Percentiles rank a stretch among this genome's conserved stretches.
Evolutionary conservation across 2,113 vertebrate genomes (phyloP).

Genomic region (Strix aluco): DNA sequence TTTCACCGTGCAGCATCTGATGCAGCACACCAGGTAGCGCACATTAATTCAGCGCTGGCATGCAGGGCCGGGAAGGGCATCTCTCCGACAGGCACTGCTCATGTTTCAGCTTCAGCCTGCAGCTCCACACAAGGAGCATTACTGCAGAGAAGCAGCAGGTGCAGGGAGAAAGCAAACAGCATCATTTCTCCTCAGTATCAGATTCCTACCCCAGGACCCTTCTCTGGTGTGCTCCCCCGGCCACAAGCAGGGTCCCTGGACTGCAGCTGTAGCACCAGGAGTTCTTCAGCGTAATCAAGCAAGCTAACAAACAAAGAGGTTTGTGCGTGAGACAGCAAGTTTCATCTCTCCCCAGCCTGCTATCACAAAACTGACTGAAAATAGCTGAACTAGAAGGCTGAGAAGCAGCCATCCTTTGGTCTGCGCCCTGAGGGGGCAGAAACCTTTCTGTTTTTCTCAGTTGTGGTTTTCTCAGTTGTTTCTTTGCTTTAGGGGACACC

Average conservation of each 20-base stretch:
- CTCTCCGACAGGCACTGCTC: neutral
- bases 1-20: accelerated
- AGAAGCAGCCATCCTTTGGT: neutral
- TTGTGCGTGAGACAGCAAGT: neutral
- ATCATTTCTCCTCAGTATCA: neutral
- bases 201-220: neutral
- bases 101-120: neutral
- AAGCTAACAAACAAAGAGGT: neutral
- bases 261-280: neutral
- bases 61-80: neutral
- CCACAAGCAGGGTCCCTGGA: neutral
- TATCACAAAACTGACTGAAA: neutral
- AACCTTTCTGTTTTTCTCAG: neutral
- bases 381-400: neutral
- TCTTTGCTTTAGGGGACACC: neutral
- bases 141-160: neutral
- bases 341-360: neutral
- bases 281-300: neutral
- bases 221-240: neutral
- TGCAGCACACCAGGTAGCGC: neutral
- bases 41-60: accelerated
- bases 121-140: neutral
- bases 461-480: neutral
- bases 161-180: neutral
- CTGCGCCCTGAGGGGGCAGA: neutral